Conservation (phyloP, 1,140 invertebrate genomes). For the Schlechtendalia chinensis region DNA sequence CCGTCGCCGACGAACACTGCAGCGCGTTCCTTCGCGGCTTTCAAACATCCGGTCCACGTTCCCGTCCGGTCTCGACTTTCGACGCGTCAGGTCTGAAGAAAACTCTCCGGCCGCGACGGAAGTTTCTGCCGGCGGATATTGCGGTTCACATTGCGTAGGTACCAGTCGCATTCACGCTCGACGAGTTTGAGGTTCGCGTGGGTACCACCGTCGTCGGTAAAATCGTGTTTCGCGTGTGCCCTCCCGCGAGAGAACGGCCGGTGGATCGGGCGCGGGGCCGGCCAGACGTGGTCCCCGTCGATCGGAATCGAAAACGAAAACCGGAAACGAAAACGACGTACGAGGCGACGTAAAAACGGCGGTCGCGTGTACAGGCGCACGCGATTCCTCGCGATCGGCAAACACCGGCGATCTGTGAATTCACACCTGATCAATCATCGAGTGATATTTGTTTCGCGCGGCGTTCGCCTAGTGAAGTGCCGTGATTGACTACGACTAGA, state of each 20-base stretch:
- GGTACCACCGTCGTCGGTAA: not conserved
- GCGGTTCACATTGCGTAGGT: slow-evolving; percentile 29
- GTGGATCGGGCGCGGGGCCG: not conserved
- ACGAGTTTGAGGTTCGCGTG: slow-evolving; percentile 20
- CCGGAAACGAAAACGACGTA: not conserved
- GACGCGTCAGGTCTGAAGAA: slow-evolving; percentile 7
- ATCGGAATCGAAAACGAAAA: not conserved
- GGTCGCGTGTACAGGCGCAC: too few species aligned
- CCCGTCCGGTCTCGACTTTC: too few species aligned
- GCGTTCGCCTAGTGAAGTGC: not conserved
- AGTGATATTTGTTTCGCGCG: too few species aligned
- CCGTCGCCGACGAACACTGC: too few species aligned
- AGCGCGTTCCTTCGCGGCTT: too few species aligned
- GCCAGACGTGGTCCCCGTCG: not conserved
- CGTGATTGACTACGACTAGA: slow-evolving; percentile 25
- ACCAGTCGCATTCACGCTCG: slow-evolving; percentile 38
- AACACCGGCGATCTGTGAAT: too few species aligned
- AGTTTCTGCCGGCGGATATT: slow-evolving; percentile 22
- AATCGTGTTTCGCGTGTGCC: slow-evolving; percentile 17
- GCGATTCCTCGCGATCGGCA: too few species aligned
- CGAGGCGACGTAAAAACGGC: too few species aligned
- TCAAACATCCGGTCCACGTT: too few species aligned
- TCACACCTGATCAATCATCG: too few species aligned
- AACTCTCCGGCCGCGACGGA: slow-evolving; percentile 3
- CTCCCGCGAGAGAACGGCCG: not conserved